Base-by-base conservation (phyloP, 2,113 vertebrate species). In the Petrocephalus zakoni region DNA sequence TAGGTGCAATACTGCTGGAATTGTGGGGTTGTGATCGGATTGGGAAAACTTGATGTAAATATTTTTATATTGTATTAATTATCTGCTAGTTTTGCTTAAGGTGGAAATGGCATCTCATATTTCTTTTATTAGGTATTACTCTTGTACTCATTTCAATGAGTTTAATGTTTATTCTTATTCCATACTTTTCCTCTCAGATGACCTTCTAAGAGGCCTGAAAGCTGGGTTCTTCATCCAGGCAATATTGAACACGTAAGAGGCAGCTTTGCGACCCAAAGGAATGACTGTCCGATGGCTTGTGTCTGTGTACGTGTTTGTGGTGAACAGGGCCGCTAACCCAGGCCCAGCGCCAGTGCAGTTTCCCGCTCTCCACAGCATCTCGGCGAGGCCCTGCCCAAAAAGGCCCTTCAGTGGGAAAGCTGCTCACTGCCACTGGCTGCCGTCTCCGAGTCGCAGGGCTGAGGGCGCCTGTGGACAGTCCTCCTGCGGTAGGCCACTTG, bases 231-330 rank as follows among this genome's bases (percentile, higher is more conserved):
- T 83, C 42, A 21, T 3, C 1, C 21, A 49, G 8, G 89, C 86
- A 34, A 88, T 89, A 61, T 86, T 87, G 22, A 13, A 8, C 61
- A 68, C 55, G 81, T 87, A 55, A 83, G 68, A 52, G 51, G 86
- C 83, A 21, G 25, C 53, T 87, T 49, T 58, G 53, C 81, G 92
- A 93, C 92, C 91, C 90, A 92, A 95, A 95, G 96, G 94, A 93
- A 97, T 98, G 98, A 95, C 94, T 93, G 88, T 96, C 93, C 94
- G 93, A 93, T 96, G 96, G 90, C 91, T 94, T 93, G 89, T 95
- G 92, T 94, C 96, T 87, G 55, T 92, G 15, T 97, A 94, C 94
- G 92, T 96, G 89, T 95, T 95, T 81, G 93, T 95, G 91, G 87
- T 96, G 88, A 94, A 94, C 93, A 96, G 95, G 94, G 93, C 92